Evolutionary conservation across 2,888 invertebrate genomes (phyloP), one percentile per base, ranked within the genome.

Genomic region (Stomorhina lunata): DNA sequence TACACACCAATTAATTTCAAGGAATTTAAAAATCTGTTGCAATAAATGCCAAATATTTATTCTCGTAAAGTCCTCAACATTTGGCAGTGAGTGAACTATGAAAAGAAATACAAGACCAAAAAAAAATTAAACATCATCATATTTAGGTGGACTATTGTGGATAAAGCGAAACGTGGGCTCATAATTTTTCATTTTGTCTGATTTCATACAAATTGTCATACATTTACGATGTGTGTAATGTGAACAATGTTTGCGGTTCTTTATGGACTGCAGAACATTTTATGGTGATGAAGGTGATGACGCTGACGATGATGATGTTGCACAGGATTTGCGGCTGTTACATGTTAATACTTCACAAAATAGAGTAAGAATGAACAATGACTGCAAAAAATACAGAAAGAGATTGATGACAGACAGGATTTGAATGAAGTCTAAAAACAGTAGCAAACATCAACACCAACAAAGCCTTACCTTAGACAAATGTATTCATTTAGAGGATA

Each of bases 131-230:
- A 57, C 34, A 29, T 50, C 57, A 27, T 25, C n/a, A 57, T 29
- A 65, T 71, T 71, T 65, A 63, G 65, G 65, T 71, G 55, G 6
- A 4, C 27, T 22, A 29, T 48, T 57, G 45, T 57, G 37, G 12
- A 20, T 12, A 25, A 63, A 63, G 25, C 2, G 22, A 34, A 45
- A 71, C 55, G 17, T 78, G 53, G 1, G 40, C 15, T n/a, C 37
- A 55, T 75, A 66, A 75, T 66, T 53, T 80, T 59, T 68, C 40
- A 75, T 73, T 80, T 59, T n/a, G n/a, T n/a, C 37, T 32, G 43
- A 61, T 79, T 73, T 66, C 15, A 53, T 79, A 40, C 40, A 50
- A 43, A 68, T 63, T 55, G 63, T 69, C 53, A 55, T 45, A 32
- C 27, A 20, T 68, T 57, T 15, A 25, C 34, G 15, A 29, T 12